Percentiles rank a stretch among this genome's conserved stretches.
These are phyloP conservation scores for Scophthalmus maximus DNA, from an alignment of 2,113 vertebrate species.

Conservation along the genomic window DNA sequence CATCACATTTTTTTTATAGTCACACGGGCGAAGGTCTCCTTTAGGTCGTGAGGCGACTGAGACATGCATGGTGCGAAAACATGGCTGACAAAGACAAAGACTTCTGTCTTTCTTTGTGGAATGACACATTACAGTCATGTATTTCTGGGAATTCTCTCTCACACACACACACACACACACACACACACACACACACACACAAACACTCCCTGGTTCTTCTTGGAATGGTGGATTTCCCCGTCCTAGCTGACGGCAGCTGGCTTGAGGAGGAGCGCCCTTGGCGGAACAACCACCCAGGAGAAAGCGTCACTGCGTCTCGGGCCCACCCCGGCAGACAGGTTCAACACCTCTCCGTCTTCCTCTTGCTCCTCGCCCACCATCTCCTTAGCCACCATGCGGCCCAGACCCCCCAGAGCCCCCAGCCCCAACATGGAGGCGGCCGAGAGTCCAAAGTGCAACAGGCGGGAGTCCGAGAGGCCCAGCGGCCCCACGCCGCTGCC, in stretches of 20 bases:
- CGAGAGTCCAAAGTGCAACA: constrained; percentile 89
- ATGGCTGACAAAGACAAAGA: neutral
- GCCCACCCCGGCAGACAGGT: constrained; percentile 84
- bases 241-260: constrained; percentile 88
- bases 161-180: neutral
- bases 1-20: neutral
- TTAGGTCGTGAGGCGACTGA: neutral
- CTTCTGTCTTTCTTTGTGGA: neutral
- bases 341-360: constrained; percentile 80
- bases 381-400: constrained; percentile 43
- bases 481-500: constrained; percentile 70
- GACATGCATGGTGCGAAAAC: neutral
- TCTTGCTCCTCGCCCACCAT: constrained; percentile 64
- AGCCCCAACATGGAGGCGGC: constrained; percentile 87
- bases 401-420: constrained; percentile 68
- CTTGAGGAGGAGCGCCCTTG: constrained; percentile 89
- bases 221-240: neutral
- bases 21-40: neutral
- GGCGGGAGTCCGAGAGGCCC: constrained; percentile 87
- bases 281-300: constrained; percentile 93
- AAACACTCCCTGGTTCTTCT: neutral
- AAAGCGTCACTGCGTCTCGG: constrained; percentile 60
- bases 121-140: neutral
- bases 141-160: neutral
- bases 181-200: constrained; percentile 5